Base-by-base conservation (phyloP, 2,888 invertebrate genomes). In the Zootermopsis nevadensis region DNA sequence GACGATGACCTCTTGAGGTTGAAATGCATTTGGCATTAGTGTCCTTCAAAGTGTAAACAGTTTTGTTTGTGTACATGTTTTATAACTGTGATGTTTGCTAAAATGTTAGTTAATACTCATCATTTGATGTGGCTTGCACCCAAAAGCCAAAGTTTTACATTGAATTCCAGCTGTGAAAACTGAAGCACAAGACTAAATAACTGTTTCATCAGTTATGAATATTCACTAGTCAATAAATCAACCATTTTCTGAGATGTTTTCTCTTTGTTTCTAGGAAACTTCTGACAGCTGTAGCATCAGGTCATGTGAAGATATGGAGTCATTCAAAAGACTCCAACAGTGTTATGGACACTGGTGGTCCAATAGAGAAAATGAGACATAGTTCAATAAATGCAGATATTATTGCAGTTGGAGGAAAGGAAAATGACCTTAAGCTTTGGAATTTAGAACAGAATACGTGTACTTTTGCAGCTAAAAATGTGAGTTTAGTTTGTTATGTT, bases 351-450 rank as follows among this genome's bases (percentile, higher is more conserved):
- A 80, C 83, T 10, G 84, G 82, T 8, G 48, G 60, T 42, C 87
- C 87, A 84, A 87, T 90, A 12, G 86, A 90, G 1, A 91, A 92
- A 85, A 93, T 97, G 93, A 90, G 91, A 83, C 92, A 94, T 83
- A 94, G 94, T 85, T 87, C 88, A 1, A 88, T 90, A 19, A 90
- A 93, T 66, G 88, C 88, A 42, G 91, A 93, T 81, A 87, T 95
- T 33, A 91, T 98, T 86, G 98, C 95, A 8, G 97, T 94, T 85
- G 99, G 98, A 31, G 99, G 99, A 0, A 95, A 96, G 89, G 95
- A 95, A 86, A 97, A 97, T 88, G 96, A 96, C 86, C 89, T 99
- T 0, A 97, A 97, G 90, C 88, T 99, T 1, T 98, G 95, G 93
- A 95, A 97, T 87, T 87, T 95, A 87, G 91, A 87, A 86, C 91